Evolutionary conservation across 2,797 vertebrate genomes (phyloP).

Genomic region (Falco biarmicus): DNA sequence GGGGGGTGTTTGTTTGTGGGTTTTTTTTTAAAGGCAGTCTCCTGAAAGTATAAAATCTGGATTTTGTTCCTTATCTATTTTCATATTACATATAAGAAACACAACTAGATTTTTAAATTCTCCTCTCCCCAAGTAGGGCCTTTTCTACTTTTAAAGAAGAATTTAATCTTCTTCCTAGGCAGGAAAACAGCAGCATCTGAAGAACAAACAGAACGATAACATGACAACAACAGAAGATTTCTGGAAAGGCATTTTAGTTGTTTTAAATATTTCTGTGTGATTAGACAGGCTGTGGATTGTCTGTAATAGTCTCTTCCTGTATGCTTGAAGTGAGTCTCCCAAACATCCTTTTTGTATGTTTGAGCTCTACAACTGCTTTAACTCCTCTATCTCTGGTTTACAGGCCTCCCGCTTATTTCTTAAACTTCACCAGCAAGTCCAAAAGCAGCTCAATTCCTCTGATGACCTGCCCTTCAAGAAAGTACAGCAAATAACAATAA

Average conservation of each 20-base stretch:
- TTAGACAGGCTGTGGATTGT: not conserved
- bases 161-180: not conserved
- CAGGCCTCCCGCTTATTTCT: not conserved
- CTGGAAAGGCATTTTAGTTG: slow-evolving; percentile 34
- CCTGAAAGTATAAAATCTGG: not conserved
- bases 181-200: not conserved
- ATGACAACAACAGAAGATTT: slow-evolving; percentile 2
- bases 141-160: not conserved
- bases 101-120: not conserved
- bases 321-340: not conserved
- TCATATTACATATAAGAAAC: not conserved
- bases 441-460: not conserved
- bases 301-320: not conserved
- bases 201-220: not conserved
- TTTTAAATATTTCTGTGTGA: slow-evolving; percentile 48
- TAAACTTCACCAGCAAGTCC: not conserved
- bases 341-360: not conserved
- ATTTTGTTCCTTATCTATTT: not conserved
- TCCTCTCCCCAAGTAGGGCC: not conserved
- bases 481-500: not conserved
- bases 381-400: not conserved
- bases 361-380: not conserved
- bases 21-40: not conserved
- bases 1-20: too few species aligned
- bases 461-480: not conserved